Evolutionary conservation across 2,797 vertebrate genomes (phyloP).

Genomic region (Cirrhinus molitorella): DNA sequence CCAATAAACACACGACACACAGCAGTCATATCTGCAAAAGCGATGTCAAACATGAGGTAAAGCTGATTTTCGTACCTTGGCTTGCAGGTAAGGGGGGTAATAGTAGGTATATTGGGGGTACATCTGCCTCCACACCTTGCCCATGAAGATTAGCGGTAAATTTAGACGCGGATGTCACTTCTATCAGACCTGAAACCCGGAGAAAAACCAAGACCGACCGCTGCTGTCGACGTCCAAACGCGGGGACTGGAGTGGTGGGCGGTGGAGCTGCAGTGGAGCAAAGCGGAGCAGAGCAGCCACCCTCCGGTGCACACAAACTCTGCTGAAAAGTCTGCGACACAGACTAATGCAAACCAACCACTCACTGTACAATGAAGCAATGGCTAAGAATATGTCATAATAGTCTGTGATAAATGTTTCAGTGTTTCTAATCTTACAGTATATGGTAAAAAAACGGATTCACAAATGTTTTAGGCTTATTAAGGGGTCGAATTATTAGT

Average conservation of each 20-base stretch:
- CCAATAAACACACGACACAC: neutral
- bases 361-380: neutral
- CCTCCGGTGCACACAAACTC: constrained; percentile 12
- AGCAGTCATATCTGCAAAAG: neutral
- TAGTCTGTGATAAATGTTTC: neutral
- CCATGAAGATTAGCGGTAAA: constrained; percentile 84
- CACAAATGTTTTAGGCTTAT: neutral
- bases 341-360: neutral
- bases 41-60: neutral
- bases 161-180: constrained; percentile 77
- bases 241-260: constrained; percentile 41
- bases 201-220: constrained; percentile 11
- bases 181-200: constrained; percentile 50
- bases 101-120: constrained; percentile 90
- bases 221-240: constrained; percentile 35
- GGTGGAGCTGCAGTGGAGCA: constrained; percentile 46
- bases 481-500: neutral
- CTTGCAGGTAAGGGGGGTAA: constrained; percentile 88
- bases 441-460: neutral
- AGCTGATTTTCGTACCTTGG: constrained; percentile 76
- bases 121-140: constrained; percentile 90
- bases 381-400: neutral
- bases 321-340: neutral
- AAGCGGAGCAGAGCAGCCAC: neutral
- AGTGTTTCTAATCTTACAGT: neutral